Conservation (phyloP, 1,140 invertebrate genomes). For the Aricia agestis region DNA sequence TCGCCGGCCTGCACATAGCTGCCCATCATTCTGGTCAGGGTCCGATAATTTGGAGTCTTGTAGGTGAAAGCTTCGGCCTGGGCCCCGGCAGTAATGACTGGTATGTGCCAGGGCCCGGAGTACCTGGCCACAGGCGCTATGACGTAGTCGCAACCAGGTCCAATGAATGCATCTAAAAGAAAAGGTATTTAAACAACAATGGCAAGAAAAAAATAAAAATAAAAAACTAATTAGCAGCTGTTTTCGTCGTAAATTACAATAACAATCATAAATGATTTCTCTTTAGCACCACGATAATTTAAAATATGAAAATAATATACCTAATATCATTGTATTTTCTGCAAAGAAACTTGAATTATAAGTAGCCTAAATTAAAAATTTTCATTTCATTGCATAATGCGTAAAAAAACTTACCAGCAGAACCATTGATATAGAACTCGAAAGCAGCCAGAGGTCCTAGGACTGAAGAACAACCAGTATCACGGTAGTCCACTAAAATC, state of each 20-base stretch:
- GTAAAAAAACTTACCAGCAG: slow-evolving; percentile 76
- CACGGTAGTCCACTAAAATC: slow-evolving; percentile 82
- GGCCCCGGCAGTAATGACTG: slow-evolving; percentile 90
- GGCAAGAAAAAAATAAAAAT: too few relatives aligned
- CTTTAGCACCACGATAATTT: too few relatives aligned
- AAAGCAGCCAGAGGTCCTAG: slow-evolving; percentile 87
- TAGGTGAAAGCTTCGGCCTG: slow-evolving; percentile 87
- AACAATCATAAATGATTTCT: not conserved
- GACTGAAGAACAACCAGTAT: slow-evolving; percentile 88
- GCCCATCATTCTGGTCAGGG: slow-evolving; percentile 91
- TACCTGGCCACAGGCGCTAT: slow-evolving; percentile 93
- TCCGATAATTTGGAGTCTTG: slow-evolving; percentile 82
- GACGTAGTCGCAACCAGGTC: slow-evolving; percentile 93
- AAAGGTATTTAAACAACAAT: not conserved
- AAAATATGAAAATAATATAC: too few relatives aligned
- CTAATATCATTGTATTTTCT: too few relatives aligned
- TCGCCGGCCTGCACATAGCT: slow-evolving; percentile 85
- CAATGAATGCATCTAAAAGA: slow-evolving; percentile 88
- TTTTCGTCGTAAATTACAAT: not conserved
- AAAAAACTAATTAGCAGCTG: too few relatives aligned
- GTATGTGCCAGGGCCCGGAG: slow-evolving; percentile 90
- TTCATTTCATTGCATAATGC: too few relatives aligned
- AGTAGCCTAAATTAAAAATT: too few relatives aligned
- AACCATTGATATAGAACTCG: slow-evolving; percentile 83
- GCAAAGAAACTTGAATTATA: too few relatives aligned